Evolutionary conservation across 2,797 vertebrate genomes (phyloP).

Genomic region (Neosalanx taihuensis): DNA sequence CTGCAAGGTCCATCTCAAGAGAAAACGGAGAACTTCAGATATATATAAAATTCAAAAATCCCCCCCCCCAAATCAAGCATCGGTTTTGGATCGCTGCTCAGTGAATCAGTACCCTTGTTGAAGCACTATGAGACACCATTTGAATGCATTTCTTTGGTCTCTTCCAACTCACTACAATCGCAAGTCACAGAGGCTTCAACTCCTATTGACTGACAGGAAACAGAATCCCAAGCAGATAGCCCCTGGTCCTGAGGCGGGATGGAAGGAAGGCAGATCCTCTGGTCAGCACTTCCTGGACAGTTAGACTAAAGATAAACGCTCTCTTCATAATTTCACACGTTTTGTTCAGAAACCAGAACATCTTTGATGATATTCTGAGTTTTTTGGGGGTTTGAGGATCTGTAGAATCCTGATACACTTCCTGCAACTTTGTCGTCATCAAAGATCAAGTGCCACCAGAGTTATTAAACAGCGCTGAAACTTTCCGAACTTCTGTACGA

Average conservation of each 20-base stretch:
- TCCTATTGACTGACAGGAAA: not conserved
- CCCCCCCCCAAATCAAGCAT: no score
- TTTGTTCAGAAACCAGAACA: no score
- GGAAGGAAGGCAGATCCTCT: no score
- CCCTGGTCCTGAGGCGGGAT: no score
- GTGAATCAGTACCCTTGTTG: not conserved
- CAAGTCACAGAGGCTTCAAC: not conserved
- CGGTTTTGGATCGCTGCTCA: no score
- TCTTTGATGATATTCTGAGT: no score
- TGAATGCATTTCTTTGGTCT: not conserved
- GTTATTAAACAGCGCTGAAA: not conserved
- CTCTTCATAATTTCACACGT: no score
- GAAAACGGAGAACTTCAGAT: not conserved
- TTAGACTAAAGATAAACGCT: no score
- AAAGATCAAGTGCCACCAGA: not conserved
- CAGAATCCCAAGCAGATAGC: not conserved
- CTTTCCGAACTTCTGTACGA: constrained; percentile 20
- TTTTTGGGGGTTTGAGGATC: not conserved
- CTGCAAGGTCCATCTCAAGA: not conserved
- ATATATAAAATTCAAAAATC: not conserved
- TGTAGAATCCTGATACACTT: not conserved
- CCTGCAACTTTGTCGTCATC: not conserved
- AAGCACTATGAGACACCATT: not conserved
- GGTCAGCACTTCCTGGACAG: no score
- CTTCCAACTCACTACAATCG: not conserved